Base-by-base conservation (phyloP, 2,888 invertebrate species). In the Heliconius ethilla region DNA sequence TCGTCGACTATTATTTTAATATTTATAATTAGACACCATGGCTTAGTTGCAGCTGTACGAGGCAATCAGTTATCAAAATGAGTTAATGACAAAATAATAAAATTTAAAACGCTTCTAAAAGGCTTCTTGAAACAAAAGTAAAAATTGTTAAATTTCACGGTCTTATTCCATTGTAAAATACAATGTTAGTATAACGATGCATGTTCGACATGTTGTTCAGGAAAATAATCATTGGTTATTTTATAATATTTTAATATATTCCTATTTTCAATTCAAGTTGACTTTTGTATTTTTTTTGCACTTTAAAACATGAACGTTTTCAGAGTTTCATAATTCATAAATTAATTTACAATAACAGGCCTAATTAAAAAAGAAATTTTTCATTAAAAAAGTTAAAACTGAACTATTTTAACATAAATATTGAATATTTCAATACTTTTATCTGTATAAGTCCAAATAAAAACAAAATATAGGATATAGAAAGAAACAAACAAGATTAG, bases 81-180 rank as follows among this genome's bases (percentile, higher is more conserved):
- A 22, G 7, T 55, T 15, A 22, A 15, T 15, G 1, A 15, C 15
- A 15, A 45, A 55, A 63, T 33, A 22, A 11, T 33, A 27, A 7
- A 66, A n/a, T 33, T n/a, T 22, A 1, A 65, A 13, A 66, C 10
- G 11, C 15, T 66, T 33, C 33, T 66, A 10, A 22, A n/a, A n/a
- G n/a, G n/a, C n/a, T n/a, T 66, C 33, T 33, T 29, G 33, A 22
- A 33, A 18, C 22, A 55, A 7, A 9, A 13, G 7, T 15, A n/a
- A n/a, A n/a, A n/a, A 33, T 66, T 33, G 7, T 66, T 33, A 3
- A 22, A 13, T 66, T 66, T 66, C 22, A 66, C 33, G 66, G n/a
- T 37, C 66, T 66, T 33, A 33, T 66, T 67, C 37, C 11, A 67
- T 66, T 66, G 33, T 67, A 67, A 67, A 22, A 67, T 67, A 67